phyloP scores from a whole-genome alignment of 1,140 invertebrate species.

The Phenacoccus solenopsis region DNA sequence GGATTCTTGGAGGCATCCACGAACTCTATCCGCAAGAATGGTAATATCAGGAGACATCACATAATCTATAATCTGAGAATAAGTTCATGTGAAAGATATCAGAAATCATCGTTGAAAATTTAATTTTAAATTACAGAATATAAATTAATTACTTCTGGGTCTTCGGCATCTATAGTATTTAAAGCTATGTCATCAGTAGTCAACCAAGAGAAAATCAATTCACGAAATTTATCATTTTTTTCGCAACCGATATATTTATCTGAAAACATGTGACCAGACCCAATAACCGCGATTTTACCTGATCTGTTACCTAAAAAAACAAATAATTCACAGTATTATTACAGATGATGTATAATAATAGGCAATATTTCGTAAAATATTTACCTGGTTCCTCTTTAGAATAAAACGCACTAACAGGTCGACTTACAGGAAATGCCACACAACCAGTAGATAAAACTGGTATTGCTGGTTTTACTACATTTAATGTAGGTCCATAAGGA shows the following conservation, averaged over 20 bases:
- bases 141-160: conserved; percentile 61
- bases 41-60: conserved; percentile 80
- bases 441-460: conserved; percentile 83
- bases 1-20: conserved; percentile 64
- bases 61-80: conserved; percentile 48
- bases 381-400: not conserved
- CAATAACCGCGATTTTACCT: conserved; percentile 63
- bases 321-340: not conserved
- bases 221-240: conserved; percentile 80
- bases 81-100: no score
- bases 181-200: conserved; percentile 54
- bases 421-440: conserved; percentile 83
- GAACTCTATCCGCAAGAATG: conserved; percentile 65
- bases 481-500: conserved; percentile 89
- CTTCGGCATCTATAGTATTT: conserved; percentile 75
- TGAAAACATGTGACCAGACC: conserved; percentile 62
- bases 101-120: not conserved
- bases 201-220: conserved; percentile 77
- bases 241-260: conserved; percentile 90
- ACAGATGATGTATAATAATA: not conserved
- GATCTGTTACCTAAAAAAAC: conserved; percentile 22
- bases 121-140: not conserved
- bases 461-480: conserved; percentile 77
- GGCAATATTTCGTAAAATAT: not conserved
- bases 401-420: conserved; percentile 81